phyloP scores from a whole-genome alignment of 1,140 invertebrate species.

The Halesus radiatus region DNA sequence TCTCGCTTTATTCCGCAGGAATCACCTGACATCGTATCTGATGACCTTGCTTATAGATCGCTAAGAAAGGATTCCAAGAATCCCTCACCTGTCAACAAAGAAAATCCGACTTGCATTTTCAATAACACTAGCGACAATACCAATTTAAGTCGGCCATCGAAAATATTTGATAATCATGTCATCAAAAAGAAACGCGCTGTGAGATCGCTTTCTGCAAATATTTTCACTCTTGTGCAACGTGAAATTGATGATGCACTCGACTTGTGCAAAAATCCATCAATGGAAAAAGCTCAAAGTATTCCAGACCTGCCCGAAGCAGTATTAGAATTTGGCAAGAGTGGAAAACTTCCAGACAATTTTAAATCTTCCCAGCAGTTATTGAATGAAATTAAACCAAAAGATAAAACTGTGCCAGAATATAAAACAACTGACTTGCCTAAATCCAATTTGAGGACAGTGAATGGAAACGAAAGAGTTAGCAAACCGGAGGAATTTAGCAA shows the following conservation, averaged over 20 bases:
- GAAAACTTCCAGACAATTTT: slow-evolving; percentile 61
- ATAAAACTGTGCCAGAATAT: not conserved
- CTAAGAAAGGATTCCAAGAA: slow-evolving; percentile 82
- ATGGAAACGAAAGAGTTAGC: not conserved
- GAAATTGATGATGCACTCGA: slow-evolving; percentile 69
- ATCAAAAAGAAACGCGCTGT: slow-evolving; percentile 82
- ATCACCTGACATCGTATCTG: slow-evolving; percentile 86
- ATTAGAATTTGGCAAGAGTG: slow-evolving; percentile 59
- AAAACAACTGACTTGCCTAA: not conserved
- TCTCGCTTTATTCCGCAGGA: slow-evolving; percentile 76
- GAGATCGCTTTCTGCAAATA: slow-evolving; percentile 84
- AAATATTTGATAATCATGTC: slow-evolving; percentile 60
- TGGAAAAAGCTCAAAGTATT: slow-evolving; percentile 69
- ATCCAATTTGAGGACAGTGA: not conserved
- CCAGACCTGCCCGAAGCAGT: slow-evolving; percentile 60
- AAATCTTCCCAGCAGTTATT: slow-evolving; percentile 35
- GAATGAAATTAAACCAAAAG: slow-evolving; percentile 9
- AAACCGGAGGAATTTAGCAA: not conserved
- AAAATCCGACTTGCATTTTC: slow-evolving; percentile 62
- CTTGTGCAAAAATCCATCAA: slow-evolving; percentile 59
- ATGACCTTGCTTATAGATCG: slow-evolving; percentile 88
- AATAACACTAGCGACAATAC: slow-evolving; percentile 65
- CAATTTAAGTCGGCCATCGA: slow-evolving; percentile 64
- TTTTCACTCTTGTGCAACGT: slow-evolving; percentile 79
- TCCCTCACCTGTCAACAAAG: slow-evolving; percentile 63